A percentile compares a stretch with the other conserved stretches of the same genome.
These are phyloP conservation scores for Diadumene lineata DNA, from an alignment of 92 coral and sea anemone genomes.

Conservation along the genomic window DNA sequence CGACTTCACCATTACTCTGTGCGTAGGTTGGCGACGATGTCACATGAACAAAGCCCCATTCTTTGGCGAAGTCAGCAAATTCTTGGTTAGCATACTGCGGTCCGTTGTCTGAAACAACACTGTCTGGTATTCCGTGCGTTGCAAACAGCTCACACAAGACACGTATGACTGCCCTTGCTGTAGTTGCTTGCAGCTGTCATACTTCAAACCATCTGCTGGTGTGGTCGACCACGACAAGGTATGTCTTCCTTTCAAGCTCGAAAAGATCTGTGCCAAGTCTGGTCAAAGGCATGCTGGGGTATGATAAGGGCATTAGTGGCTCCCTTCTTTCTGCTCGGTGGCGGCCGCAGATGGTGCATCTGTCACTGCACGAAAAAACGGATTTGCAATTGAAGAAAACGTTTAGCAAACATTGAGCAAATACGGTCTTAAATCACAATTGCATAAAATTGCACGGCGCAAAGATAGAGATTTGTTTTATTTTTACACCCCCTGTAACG, in stretches of 20 bases:
- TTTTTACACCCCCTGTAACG: too few relatives aligned
- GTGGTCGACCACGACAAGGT: slow-evolving; percentile 30
- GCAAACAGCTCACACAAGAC: slow-evolving; percentile 20
- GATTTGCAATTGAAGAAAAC: too few relatives aligned
- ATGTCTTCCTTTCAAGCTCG: slow-evolving; percentile 26
- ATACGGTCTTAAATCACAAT: too few relatives aligned
- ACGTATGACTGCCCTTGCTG: slow-evolving; percentile 12
- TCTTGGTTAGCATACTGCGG: slow-evolving; percentile 27
- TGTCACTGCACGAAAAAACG: too few relatives aligned
- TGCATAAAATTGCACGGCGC: too few relatives aligned
- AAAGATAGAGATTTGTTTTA: too few relatives aligned
- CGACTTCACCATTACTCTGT: slow-evolving; percentile 50
- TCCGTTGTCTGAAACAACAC: slow-evolving; percentile 24
- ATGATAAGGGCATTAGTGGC: slow-evolving; percentile 46
- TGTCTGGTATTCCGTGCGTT: slow-evolving; percentile 33
- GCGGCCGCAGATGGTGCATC: slow-evolving; percentile 41
- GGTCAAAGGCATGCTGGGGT: slow-evolving; percentile 31
- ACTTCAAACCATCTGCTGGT: slow-evolving; percentile 40
- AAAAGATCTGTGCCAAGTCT: slow-evolving; percentile 40
- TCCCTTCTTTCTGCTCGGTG: slow-evolving; percentile 36
- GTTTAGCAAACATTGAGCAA: too few relatives aligned
- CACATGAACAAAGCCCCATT: slow-evolving; percentile 25
- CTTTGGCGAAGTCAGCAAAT: slow-evolving; percentile 14
- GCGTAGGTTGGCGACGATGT: slow-evolving; percentile 51
- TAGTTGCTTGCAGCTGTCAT: slow-evolving; percentile 19